A percentile compares a stretch with the other conserved stretches of the same genome.
Conservation (phyloP, 2,797 vertebrate genomes). For the Taeniopygia guttata region DNA sequence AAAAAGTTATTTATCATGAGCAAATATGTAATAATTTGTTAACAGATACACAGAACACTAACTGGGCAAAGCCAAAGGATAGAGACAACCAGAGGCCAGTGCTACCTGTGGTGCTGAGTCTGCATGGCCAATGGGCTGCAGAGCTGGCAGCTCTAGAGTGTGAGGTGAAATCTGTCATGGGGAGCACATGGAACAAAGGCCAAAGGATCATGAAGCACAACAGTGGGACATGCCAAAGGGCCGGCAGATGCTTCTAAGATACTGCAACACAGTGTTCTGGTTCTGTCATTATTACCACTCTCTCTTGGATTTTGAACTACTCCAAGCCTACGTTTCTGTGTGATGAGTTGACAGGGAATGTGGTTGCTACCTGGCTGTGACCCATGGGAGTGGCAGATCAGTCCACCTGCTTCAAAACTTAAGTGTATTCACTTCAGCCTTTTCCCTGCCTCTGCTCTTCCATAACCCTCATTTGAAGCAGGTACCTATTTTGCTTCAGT, state of each 20-base stretch:
- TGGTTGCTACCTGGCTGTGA: neutral
- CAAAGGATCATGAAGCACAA: neutral
- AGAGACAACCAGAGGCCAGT: neutral
- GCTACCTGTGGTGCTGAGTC: accelerated
- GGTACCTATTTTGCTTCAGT: neutral
- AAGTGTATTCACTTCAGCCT: neutral
- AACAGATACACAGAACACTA: neutral
- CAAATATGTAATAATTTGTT: neutral
- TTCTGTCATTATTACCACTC: neutral
- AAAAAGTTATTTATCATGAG: neutral
- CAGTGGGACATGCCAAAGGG: neutral
- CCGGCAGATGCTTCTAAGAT: neutral
- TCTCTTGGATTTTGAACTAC: neutral
- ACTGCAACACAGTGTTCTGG: neutral
- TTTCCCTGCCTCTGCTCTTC: neutral
- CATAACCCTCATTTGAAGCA: accelerated
- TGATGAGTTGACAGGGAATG: neutral
- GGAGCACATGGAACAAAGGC: neutral
- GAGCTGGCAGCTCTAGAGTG: neutral
- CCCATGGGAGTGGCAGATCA: neutral
- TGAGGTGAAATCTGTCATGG: neutral
- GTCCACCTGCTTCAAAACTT: neutral
- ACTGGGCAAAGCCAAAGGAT: neutral
- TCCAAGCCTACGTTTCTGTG: neutral
- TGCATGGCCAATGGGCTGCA: neutral